Evolutionary conservation across 2,888 invertebrate species (phyloP).

Genomic region (Monochamus alternatus): DNA sequence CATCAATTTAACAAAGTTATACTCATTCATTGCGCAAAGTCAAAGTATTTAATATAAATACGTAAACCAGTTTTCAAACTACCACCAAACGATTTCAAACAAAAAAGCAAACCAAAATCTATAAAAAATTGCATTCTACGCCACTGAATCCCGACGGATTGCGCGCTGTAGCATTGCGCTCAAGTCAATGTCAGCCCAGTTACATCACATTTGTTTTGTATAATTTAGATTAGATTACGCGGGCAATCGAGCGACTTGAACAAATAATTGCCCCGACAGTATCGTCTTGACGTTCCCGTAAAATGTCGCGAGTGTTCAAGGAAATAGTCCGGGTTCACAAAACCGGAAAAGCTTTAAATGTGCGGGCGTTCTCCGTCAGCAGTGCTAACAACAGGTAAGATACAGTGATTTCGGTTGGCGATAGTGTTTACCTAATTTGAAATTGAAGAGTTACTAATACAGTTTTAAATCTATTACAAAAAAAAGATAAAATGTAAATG

Average conservation of each 20-base stretch:
- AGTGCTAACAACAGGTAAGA: constrained; percentile 36
- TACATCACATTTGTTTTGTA: constrained; percentile 2
- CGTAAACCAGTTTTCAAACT: no score
- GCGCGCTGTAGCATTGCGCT: no score
- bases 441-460: not conserved
- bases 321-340: not conserved
- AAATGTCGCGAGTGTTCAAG: constrained; percentile 18
- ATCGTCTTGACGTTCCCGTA: not conserved
- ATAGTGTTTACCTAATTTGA: constrained; percentile 7
- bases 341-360: constrained; percentile 14
- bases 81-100: no score
- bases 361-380: not conserved
- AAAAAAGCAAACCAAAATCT: no score
- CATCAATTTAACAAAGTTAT: no score
- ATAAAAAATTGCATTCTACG: no score
- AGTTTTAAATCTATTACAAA: no score
- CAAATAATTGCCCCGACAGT: not conserved
- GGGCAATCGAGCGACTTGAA: not conserved
- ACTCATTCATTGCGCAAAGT: no score
- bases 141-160: no score
- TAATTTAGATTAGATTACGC: not conserved
- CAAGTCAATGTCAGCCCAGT: not conserved
- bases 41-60: no score
- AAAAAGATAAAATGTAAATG: not conserved
- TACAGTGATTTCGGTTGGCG: constrained; percentile 19